Evolutionary conservation across 2,888 invertebrate species (phyloP), one percentile per base, ranked within the genome.

Genomic region (Trichacis sp.): DNA sequence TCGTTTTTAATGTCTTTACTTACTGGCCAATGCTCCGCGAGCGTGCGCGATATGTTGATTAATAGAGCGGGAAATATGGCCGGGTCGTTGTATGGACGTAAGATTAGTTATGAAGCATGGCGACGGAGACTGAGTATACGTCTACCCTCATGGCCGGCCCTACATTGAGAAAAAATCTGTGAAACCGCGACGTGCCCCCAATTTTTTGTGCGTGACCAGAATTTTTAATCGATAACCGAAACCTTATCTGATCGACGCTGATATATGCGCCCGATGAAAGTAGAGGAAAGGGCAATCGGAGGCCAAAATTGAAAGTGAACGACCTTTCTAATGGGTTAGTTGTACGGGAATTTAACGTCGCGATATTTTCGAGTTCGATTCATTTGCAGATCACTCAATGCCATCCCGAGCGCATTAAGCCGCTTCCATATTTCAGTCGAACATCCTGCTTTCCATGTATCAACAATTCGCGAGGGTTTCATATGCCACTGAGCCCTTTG

Each of bases 51-150:
- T 33, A 66, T 65, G 64, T 69, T 53, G 63, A 67, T 67, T 65
- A 71, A 74, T 65, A 70, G 64, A 54, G 53, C 64, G 60, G 64
- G 60, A 69, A 74, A 72, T 68, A 72, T 71, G 64, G 68, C 70
- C 62, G 57, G 57, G 66, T 59, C 61, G 65, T 57, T 64, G 55
- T 64, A 70, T 59, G 68, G 70, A 58, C 63, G 62, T 58, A 74
- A 77, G 77, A 79, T 79, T 77, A 79, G 75, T 74, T 68, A 5
- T 79, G 76, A 79, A 73, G 74, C 75, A 77, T 76, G 75, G 74
- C 72, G 43, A 54, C 69, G 54, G 71, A 77, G 78, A 77, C 77
- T 77, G 69, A 68, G 65, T 68, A 70, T 71, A 71, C 68, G 67
- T 73, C 68, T 69, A 66, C 70, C 68, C 69, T 55, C 62, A 69